These are phyloP conservation scores for Linepithema humile DNA, from an alignment of 1,140 invertebrate genomes.

Conservation along the genomic window DNA sequence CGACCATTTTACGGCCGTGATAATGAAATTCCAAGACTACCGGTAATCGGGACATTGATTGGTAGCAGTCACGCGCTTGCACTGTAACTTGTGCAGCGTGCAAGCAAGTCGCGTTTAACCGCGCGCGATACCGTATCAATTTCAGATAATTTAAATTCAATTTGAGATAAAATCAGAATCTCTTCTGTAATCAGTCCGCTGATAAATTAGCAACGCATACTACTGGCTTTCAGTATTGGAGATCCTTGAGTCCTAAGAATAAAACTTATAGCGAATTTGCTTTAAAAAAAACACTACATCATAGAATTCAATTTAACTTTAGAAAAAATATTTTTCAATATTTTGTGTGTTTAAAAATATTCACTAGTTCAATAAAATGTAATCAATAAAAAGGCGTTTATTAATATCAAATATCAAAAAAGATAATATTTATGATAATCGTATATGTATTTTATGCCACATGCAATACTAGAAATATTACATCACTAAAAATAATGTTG, in stretches of 20 bases:
- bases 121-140: slow-evolving; percentile 54
- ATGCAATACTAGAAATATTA: background rate
- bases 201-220: background rate
- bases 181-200: background rate
- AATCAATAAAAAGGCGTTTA: no score
- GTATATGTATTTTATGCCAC: background rate
- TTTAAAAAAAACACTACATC: no score
- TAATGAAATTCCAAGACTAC: slow-evolving; percentile 82
- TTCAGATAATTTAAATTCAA: slow-evolving; percentile 70
- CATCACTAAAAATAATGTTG: no score
- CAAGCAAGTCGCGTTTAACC: background rate
- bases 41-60: slow-evolving; percentile 80
- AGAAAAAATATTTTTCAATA: background rate
- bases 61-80: slow-evolving; percentile 71
- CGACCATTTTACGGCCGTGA: slow-evolving; percentile 78
- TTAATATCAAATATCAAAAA: background rate
- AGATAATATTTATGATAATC: background rate
- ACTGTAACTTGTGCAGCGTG: slow-evolving; percentile 60
- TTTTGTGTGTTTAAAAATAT: no score
- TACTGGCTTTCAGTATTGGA: background rate
- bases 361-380: no score
- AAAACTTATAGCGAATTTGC: background rate
- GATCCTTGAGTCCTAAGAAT: background rate
- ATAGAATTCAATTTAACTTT: background rate
- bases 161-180: slow-evolving; percentile 27